phyloP scores from a whole-genome alignment of 2,888 invertebrate genomes.

The Yponomeuta malinellus region DNA sequence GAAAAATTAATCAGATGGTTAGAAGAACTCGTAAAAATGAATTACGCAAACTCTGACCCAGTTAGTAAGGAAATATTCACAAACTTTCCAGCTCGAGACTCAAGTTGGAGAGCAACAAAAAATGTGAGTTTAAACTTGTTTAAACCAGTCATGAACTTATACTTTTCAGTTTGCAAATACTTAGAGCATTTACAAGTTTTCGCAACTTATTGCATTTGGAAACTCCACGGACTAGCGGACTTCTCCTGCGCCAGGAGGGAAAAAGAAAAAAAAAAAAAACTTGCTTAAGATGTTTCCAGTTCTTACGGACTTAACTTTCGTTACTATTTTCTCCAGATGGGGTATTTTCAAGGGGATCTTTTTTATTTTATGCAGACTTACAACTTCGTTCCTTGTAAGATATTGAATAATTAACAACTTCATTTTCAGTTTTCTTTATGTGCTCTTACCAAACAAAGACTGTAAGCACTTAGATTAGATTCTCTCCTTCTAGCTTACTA shows the following conservation, averaged over 20 bases:
- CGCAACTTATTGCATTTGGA: conserved; percentile 4
- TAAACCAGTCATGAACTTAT: neutral
- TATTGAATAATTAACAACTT: neutral
- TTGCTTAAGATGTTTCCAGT: neutral
- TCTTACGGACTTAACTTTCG: neutral
- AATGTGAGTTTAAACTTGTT: neutral
- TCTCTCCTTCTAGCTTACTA: too few species aligned
- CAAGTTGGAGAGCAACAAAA: neutral
- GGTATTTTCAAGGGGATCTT: neutral
- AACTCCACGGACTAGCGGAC: neutral
- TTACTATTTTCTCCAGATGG: neutral
- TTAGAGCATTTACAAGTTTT: conserved; percentile 7
- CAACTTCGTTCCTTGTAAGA: neutral
- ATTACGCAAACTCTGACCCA: neutral
- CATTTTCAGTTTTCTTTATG: neutral
- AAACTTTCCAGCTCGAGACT: neutral
- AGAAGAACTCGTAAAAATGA: too few species aligned
- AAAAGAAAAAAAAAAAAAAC: neutral
- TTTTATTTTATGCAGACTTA: neutral
- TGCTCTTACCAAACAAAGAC: neutral
- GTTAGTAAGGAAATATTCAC: neutral
- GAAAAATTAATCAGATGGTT: too few species aligned
- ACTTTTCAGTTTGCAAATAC: conserved; percentile 3
- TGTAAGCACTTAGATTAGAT: too few species aligned
- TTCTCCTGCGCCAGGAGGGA: neutral